Percentiles rank a stretch among this genome's conserved stretches.
These are phyloP conservation scores for Zaprionus davidi DNA, from an alignment of 1,140 invertebrate genomes.

Conservation along the genomic window DNA sequence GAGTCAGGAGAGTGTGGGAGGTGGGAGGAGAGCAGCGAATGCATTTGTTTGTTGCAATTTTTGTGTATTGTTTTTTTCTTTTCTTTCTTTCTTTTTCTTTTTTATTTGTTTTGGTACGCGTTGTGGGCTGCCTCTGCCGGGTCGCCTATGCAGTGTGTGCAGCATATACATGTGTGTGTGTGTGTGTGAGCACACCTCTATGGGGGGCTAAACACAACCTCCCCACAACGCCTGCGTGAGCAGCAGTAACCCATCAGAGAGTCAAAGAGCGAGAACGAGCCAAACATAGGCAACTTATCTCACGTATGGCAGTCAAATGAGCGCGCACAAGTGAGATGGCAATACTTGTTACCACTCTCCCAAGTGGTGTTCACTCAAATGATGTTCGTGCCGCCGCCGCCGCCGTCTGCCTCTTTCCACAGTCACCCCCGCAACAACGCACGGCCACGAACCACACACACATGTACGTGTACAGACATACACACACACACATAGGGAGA, in stretches of 20 bases:
- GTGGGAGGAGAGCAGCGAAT: conserved; percentile 10
- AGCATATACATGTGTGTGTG: conserved; percentile 16
- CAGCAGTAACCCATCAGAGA: conserved; percentile 18
- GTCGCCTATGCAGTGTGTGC: conserved; percentile 25
- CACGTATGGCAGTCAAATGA: neutral
- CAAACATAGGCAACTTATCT: conserved; percentile 16
- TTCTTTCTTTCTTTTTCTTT: conserved; percentile 29
- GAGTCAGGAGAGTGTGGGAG: neutral
- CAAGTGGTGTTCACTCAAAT: conserved; percentile 35
- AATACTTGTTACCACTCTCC: conserved; percentile 21
- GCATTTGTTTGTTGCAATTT: conserved; percentile 65
- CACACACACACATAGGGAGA: conserved; percentile 1
- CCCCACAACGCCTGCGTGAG: conserved; percentile 43
- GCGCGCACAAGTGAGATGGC: conserved; percentile 26
- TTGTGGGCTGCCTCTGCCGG: conserved; percentile 42
- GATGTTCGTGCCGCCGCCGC: conserved; percentile 1
- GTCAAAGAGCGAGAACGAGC: conserved; percentile 40
- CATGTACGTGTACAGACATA: conserved; percentile 10
- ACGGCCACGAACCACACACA: conserved; percentile 28
- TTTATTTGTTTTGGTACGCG: conserved; percentile 63
- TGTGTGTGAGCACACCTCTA: conserved; percentile 11
- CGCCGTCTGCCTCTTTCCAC: conserved; percentile 4
- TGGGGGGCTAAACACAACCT: conserved; percentile 32
- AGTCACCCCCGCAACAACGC: conserved; percentile 11
- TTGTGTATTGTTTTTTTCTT: conserved; percentile 31